Evolutionary conservation across 2,113 vertebrate genomes (phyloP), one percentile per base, ranked within the genome.

Genomic region (Delphinapterus leucas): DNA sequence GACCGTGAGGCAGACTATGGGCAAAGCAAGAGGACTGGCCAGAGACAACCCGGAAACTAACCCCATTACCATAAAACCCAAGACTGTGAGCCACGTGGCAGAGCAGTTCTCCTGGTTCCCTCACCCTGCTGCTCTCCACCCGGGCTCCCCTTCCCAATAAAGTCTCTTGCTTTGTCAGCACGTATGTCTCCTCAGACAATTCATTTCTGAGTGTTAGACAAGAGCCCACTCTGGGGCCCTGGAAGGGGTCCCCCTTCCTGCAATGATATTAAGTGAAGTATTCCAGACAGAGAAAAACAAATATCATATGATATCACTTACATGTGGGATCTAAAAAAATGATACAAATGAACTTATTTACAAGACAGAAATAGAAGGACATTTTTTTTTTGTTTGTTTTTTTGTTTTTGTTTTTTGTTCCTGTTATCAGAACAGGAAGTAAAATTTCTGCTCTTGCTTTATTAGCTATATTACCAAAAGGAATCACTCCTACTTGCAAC

Each of bases 121-220:
- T 49, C 20, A 77, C 44, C 31, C 74, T 55, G 8, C 28, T 33
- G 44, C 28, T 77, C 74, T 77, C 28, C 17, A 6, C 44, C 44
- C 3, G 11, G 74, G 74, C 11, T 9, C 17, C 4, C 28, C 17
- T 20, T 49, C 5, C 44, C 44, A 49, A 3, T 20, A 20, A 15
- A 76, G 44, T 77, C 44, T 49, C 73, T 49, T 77, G 74, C 28
- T 77, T 77, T 76, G 7, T 33, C 44, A 76, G 73, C 73, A 49
- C 0, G 0, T 33, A 5, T 20, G 44, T 76, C 44, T 76, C 44
- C 44, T 44, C 4, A 49, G 74, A 77, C 0, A 1, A 31, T 33
- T 49, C 74, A 47, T 31, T 76, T 76, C 73, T 14, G 44, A 28
- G 38, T 74, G 41, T 47, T 74, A 44, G 2, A 47, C 41, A 47